Base-by-base conservation (phyloP, 2,113 vertebrate genomes). In the Ceyx cyanopectus region DNA sequence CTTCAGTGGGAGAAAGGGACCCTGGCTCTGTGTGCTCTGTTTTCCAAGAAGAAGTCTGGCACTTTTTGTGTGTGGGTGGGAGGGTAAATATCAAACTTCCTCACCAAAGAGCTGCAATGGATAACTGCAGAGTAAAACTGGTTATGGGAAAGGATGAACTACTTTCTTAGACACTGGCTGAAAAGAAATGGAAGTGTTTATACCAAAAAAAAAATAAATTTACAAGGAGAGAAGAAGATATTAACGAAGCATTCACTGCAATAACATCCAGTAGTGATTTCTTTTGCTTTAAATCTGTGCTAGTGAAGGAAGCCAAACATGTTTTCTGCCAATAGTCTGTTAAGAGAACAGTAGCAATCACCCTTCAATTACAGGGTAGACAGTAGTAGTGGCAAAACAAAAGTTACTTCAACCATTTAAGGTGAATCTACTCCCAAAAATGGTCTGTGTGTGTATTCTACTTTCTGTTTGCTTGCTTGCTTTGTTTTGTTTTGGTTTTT, bases 1-100 rank as follows among this genome's bases (percentile, higher is more conserved):
- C 30, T 76, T 85, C 34, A 56, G 45, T 10, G 21, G n/a, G 17
- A 83, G 75, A 58, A 89, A 73, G 51, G 74, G 86, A 68, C 50
- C 45, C n/a, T 81, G 83, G 53, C 78, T 27, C 74, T 45, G 12
- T 29, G 32, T 50, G 40, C 67, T 92, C 45, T 51, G 43, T 67
- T 76, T 93, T 89, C 89, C 87, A 73, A 62, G 89, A 92, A 82
- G 19, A 87, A 79, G 94, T 37, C 54, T 95, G 89, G 41, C 78
- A 81, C 92, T 82, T 89, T 66, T 68, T 56, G 34, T 21, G 70
- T 80, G 87, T 89, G 84, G 56, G 89, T 43, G 67, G 70, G 56
- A 81, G 78, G 45, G 78, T 79, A 78, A 95, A 82, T 63, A 81
- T 66, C 53, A 79, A 73, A 87, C 67, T 88, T 92, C 92, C 56